A percentile compares a stretch with the other conserved stretches of the same genome.
Evolutionary conservation across 1,140 invertebrate genomes (phyloP).

Genomic region (Ericerus pela): DNA sequence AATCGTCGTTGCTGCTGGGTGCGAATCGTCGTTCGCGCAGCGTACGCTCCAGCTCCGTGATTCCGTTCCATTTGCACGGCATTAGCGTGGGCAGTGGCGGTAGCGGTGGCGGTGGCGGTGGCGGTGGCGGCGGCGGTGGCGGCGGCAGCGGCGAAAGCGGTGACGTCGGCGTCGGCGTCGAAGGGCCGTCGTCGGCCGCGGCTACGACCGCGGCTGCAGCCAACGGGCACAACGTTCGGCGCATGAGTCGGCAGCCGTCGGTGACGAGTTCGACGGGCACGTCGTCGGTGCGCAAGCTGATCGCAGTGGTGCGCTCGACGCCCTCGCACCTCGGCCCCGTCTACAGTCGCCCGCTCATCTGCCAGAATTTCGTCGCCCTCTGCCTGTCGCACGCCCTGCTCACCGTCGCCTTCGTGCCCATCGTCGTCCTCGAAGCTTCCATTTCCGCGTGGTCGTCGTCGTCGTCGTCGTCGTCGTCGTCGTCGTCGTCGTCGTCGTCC

Average conservation of each 20-base stretch:
- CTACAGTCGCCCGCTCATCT: constrained; percentile 30
- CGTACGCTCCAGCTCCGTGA: not conserved
- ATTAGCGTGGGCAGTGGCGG: too few relatives aligned
- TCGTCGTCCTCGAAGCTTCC: constrained; percentile 39
- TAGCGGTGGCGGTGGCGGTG: not conserved
- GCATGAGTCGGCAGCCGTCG: constrained; percentile 37
- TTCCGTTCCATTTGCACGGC: not conserved
- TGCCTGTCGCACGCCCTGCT: constrained; percentile 41
- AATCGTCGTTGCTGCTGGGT: not conserved
- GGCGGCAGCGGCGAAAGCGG: constrained; percentile 13
- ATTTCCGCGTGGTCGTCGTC: constrained; percentile 24
- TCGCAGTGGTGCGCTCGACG: constrained; percentile 36
- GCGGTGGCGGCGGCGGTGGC: not conserved
- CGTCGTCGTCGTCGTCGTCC: not conserved
- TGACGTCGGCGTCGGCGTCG: not conserved
- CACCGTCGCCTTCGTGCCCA: constrained; percentile 45
- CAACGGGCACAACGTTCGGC: not conserved
- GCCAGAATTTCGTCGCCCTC: constrained; percentile 38
- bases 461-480: not conserved
- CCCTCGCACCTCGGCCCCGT: constrained; percentile 29
- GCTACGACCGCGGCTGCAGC: not conserved
- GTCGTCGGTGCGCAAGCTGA: constrained; percentile 46
- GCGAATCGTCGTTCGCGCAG: not conserved
- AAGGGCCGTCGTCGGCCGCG: not conserved
- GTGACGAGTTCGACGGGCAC: constrained; percentile 42